A percentile compares a stretch with the other conserved stretches of the same genome.
Evolutionary conservation across 2,797 vertebrate species (phyloP).

Genomic region (Aldrovandia affinis): DNA sequence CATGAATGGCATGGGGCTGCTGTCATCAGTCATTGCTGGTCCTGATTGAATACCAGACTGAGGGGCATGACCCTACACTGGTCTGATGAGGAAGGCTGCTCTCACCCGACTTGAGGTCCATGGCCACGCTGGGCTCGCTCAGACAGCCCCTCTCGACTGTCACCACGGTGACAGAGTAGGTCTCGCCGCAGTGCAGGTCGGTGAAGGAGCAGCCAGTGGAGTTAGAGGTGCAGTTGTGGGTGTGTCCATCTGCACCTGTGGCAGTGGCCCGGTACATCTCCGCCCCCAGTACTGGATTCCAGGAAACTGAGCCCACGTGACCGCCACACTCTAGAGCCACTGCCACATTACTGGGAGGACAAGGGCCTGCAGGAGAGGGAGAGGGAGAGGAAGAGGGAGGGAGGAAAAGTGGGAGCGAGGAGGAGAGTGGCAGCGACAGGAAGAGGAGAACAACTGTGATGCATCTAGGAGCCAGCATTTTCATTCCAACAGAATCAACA

Average conservation of each 20-base stretch:
- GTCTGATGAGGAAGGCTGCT: not conserved
- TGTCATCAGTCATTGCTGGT: not conserved
- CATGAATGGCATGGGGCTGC: not conserved
- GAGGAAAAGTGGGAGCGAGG: too few species aligned
- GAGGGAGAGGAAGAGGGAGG: not conserved
- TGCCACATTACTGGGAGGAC: constrained; percentile 29
- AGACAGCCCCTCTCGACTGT: constrained; percentile 29
- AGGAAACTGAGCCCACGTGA: constrained; percentile 33
- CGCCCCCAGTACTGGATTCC: constrained; percentile 29
- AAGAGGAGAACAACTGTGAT: too few species aligned
- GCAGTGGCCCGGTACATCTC: constrained; percentile 30
- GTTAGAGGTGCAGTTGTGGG: constrained; percentile 36
- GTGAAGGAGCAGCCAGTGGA: constrained; percentile 34
- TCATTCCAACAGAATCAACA: too few species aligned
- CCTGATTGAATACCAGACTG: not conserved
- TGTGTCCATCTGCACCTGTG: constrained; percentile 10
- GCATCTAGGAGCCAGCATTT: too few species aligned
- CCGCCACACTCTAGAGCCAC: constrained; percentile 28
- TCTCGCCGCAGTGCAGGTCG: constrained; percentile 38
- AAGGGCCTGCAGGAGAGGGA: constrained; percentile 32
- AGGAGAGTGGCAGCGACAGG: too few species aligned
- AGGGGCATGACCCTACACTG: not conserved
- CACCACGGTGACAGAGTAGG: constrained; percentile 39
- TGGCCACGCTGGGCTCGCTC: not conserved
- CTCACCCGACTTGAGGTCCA: not conserved